These are phyloP conservation scores for Amazona ochrocephala DNA, from an alignment of 2,797 vertebrate species.

Conservation along the genomic window DNA sequence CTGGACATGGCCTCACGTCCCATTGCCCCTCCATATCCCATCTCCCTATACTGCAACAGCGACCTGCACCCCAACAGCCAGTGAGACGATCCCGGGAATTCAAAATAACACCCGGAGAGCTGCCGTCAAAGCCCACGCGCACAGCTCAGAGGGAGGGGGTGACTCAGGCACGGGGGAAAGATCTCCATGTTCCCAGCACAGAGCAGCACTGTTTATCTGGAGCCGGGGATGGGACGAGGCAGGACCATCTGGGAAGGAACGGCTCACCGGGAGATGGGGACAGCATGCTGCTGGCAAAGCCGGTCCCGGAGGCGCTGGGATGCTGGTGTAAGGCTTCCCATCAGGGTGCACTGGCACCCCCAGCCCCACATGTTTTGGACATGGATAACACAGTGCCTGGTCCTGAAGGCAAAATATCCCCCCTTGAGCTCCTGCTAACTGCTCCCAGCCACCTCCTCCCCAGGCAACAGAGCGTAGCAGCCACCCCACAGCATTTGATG, in stretches of 20 bases:
- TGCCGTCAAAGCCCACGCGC: background rate
- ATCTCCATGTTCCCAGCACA: background rate
- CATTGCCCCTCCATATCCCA: background rate
- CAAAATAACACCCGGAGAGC: background rate
- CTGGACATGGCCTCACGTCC: background rate
- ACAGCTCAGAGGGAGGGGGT: background rate
- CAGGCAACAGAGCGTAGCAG: background rate
- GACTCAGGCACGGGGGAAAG: slow-evolving; percentile 30
- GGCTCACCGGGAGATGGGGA: background rate
- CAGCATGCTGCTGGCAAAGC: background rate
- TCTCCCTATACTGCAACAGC: accelerated
- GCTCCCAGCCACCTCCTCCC: background rate
- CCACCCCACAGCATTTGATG: accelerated
- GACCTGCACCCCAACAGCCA: background rate
- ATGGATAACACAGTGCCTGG: accelerated
- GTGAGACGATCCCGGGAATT: background rate
- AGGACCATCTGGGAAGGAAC: background rate
- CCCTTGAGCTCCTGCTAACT: too few relatives aligned
- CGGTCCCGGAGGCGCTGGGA: background rate
- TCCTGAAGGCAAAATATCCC: background rate
- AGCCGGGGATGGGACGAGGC: background rate
- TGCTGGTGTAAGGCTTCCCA: background rate
- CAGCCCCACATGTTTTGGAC: background rate
- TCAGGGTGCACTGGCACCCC: accelerated
- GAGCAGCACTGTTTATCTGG: background rate